Conservation (phyloP, 2,113 vertebrate genomes). For the Stercorarius parasiticus region DNA sequence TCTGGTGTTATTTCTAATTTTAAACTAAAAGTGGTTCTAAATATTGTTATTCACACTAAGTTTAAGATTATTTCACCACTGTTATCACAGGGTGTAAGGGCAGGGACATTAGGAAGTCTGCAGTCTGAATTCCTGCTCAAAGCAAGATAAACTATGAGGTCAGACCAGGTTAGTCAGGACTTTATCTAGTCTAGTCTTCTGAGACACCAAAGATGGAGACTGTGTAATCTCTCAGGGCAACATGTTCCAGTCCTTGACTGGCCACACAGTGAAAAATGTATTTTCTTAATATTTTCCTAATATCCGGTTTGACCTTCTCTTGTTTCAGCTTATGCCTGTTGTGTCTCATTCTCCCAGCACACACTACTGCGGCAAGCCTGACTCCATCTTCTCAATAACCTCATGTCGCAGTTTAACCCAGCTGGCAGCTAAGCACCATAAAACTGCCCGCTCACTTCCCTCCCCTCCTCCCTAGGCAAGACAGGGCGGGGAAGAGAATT, state of each 20-base stretch:
- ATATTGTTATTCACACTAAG: neutral
- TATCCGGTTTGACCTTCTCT: neutral
- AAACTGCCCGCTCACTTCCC: neutral
- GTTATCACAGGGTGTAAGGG: neutral
- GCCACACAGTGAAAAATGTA: neutral
- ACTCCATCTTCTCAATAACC: neutral
- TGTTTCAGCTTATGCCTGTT: neutral
- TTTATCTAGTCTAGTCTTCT: neutral
- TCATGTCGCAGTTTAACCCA: neutral
- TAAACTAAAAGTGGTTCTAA: neutral
- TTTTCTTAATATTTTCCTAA: neutral
- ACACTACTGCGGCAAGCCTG: neutral
- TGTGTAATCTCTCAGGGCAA: neutral
- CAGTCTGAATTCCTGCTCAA: neutral
- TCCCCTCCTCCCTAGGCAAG: too few species aligned
- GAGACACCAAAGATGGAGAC: neutral
- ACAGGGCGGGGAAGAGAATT: neutral
- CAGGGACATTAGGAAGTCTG: neutral
- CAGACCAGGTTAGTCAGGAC: neutral
- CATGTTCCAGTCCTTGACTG: neutral
- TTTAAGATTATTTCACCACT: neutral
- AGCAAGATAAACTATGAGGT: neutral
- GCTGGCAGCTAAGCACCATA: neutral
- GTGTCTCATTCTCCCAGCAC: neutral
- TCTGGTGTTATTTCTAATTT: neutral